These are phyloP conservation scores for Nomada hirtipes DNA, from an alignment of 2,888 invertebrate species.

Conservation along the genomic window DNA sequence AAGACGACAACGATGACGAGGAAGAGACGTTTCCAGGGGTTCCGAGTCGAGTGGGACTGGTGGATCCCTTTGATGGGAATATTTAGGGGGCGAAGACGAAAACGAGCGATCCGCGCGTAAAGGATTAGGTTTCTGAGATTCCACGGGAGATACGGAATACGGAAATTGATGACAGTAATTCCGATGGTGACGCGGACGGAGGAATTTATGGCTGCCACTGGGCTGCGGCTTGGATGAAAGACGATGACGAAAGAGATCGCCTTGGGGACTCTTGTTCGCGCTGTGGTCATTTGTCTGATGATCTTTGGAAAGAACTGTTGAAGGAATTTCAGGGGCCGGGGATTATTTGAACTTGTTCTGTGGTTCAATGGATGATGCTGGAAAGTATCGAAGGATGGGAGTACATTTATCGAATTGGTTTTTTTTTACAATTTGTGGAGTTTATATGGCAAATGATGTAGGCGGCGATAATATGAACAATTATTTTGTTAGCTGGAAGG, in stretches of 20 bases:
- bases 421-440: too few relatives aligned
- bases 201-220: constrained; percentile 10
- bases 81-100: constrained; percentile 9
- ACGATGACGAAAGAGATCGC: background rate
- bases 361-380: too few relatives aligned
- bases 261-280: background rate
- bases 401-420: too few relatives aligned
- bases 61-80: background rate
- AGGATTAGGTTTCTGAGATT: constrained; percentile 24
- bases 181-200: constrained; percentile 9
- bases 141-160: background rate
- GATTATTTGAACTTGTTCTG: too few relatives aligned
- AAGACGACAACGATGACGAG: constrained; percentile 42
- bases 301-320: background rate
- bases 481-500: too few relatives aligned
- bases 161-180: constrained; percentile 36
- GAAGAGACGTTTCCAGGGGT: constrained; percentile 24
- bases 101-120: background rate
- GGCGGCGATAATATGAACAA: too few relatives aligned
- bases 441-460: too few relatives aligned
- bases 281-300: background rate
- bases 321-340: background rate
- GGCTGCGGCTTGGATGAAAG: background rate
- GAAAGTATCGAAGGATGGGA: too few relatives aligned
- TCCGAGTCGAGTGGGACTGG: background rate